Base-by-base conservation (phyloP, 2,888 invertebrate genomes). In the Axea sp. region DNA sequence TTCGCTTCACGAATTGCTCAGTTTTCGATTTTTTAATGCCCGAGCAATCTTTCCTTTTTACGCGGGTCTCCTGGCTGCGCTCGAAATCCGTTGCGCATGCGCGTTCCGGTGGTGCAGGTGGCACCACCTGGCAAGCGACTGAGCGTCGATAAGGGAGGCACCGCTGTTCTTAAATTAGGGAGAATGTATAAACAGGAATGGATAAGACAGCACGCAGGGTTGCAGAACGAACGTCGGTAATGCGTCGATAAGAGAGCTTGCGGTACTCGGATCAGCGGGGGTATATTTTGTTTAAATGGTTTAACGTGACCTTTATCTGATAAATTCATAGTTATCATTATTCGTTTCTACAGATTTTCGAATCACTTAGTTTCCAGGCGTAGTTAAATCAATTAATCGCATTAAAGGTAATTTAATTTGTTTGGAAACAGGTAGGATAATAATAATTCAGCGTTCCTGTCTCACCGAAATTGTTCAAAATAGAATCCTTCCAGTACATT, bases 41-140 rank as follows among this genome's bases (percentile, higher is more conserved):
- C 28, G 6, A 7, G 9, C 11, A 51, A 37, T 64, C 41, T 33
- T 43, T 37, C 26, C 26, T 43, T 33, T 33, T 12, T 7, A 14
- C 7, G 28, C 28, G 28, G 3, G 39, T 14, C 35, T 45, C 62
- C 51, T 45, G 19, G 51, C 80, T 73, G 65, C 81, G 85, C 84
- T 82, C 83, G 82, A 84, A 84, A 76, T 57, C 47, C 57, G 75
- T 64, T 76, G 85, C 86, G 86, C 86, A 86, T 86, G 86, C 86
- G 86, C 83, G 77, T 72, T 85, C 15, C 6, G 76, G 12, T 47
- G 33, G 14, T 11, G 19, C 31, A 67, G 68, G 28, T 31, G 60
- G 73, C 68, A 65, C 59, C 71, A 76, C 41, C 8, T 17, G 5
- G 6, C 19, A 19, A 28, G 9, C 4, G 19, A 1, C 0, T 2